A percentile compares a stretch with the other conserved stretches of the same genome.
phyloP scores from a whole-genome alignment of 2,113 vertebrate genomes.

The Empidonax alnorum region DNA sequence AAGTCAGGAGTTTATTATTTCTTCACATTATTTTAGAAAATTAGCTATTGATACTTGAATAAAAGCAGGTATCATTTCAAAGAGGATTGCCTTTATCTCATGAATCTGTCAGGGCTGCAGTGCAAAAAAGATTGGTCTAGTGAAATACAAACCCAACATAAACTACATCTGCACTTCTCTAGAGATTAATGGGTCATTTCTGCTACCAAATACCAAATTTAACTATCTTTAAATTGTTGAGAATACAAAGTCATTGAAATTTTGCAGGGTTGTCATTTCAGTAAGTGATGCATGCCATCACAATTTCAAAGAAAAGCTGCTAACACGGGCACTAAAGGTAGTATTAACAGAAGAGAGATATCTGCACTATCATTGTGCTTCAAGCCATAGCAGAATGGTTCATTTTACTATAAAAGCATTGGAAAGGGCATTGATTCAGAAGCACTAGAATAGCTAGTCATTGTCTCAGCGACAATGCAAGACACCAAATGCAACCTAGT shows the following conservation, averaged over 20 bases:
- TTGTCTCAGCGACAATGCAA: not conserved
- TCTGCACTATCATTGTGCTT: not conserved
- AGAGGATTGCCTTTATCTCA: not conserved
- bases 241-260: not conserved
- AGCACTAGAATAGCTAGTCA: not conserved
- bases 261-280: not conserved
- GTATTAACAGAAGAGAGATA: not conserved
- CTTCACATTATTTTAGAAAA: not conserved
- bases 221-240: not conserved
- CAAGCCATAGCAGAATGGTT: not conserved
- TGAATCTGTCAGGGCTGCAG: not conserved
- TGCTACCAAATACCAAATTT: not conserved
- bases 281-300: not conserved
- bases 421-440: not conserved
- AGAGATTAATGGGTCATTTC: not conserved
- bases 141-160: not conserved
- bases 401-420: not conserved
- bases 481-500: rapidly evolving
- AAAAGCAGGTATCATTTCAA: not conserved
- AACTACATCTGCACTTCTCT: not conserved
- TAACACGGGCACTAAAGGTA: not conserved
- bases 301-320: not conserved
- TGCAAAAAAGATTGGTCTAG: not conserved
- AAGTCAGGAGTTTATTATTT: not conserved
- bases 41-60: not conserved